A percentile compares a stretch with the other conserved stretches of the same genome.
Conservation (phyloP, 1,140 invertebrate species). For the Neelides sp. region DNA sequence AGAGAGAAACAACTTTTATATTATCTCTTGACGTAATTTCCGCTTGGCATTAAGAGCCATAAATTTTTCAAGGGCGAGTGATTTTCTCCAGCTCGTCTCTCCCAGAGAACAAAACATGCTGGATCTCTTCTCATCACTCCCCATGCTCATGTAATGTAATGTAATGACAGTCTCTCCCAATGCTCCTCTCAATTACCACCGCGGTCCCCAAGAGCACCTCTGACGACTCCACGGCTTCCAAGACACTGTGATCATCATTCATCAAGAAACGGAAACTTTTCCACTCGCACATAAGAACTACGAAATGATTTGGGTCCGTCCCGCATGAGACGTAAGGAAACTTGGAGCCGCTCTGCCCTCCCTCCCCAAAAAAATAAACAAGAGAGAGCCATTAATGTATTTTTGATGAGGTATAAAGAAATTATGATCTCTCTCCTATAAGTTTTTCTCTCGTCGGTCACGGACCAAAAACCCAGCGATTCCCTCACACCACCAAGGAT, state of each 20-base stretch:
- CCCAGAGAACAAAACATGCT: neutral
- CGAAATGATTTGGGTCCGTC: conserved; percentile 12
- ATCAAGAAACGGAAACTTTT: conserved; percentile 27
- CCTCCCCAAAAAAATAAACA: conserved; percentile 15
- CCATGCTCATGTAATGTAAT: no score
- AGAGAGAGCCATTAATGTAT: conserved; percentile 29
- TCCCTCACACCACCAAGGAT: no score
- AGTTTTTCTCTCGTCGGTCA: conserved; percentile 17
- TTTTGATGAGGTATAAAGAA: conserved; percentile 32
- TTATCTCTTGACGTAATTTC: conserved; percentile 32
- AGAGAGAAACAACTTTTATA: conserved; percentile 28
- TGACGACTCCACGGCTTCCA: no score
- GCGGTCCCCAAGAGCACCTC: no score
- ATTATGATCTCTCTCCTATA: conserved; percentile 23
- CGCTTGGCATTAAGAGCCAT: conserved; percentile 31
- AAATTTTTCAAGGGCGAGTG: conserved; percentile 31
- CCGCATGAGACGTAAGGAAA: conserved; percentile 5
- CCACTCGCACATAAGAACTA: conserved; percentile 5
- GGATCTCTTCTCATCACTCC: no score
- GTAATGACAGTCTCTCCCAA: no score
- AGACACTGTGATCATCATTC: conserved; percentile 16
- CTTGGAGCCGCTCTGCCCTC: conserved; percentile 5
- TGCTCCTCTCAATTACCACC: no score
- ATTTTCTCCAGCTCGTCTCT: conserved; percentile 25
- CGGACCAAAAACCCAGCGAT: conserved; percentile 18